Conservation (phyloP, 2,113 vertebrate genomes). For the Callipepla squamata region DNA sequence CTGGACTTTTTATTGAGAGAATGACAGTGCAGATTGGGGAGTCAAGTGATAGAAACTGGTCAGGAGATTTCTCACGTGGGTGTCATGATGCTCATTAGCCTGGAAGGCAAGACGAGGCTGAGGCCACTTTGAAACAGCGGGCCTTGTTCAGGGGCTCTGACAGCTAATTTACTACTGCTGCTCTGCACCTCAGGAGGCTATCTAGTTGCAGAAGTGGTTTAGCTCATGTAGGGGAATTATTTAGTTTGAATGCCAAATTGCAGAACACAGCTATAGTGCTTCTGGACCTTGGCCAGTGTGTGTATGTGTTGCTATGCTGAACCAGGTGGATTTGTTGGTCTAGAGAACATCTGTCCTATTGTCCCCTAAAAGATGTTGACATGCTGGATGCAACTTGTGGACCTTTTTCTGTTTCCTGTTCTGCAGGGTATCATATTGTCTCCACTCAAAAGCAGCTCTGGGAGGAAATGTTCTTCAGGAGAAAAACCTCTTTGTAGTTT, state of each 20-base stretch:
- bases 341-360: not conserved
- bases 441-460: not conserved
- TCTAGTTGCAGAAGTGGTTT: not conserved
- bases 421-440: not conserved
- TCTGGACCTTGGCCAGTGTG: not conserved
- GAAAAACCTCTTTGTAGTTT: not conserved
- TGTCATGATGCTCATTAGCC: not conserved
- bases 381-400: not conserved
- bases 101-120: not conserved
- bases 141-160: not conserved
- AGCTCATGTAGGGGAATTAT: not conserved
- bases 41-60: not conserved
- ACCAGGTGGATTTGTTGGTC: not conserved
- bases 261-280: not conserved
- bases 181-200: not conserved
- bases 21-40: not conserved
- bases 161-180: not conserved
- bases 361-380: not conserved
- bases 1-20: not conserved
- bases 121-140: not conserved
- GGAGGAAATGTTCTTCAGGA: not conserved
- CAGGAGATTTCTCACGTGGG: not conserved
- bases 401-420: not conserved
- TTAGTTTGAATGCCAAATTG: not conserved
- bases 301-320: not conserved